phyloP scores from a whole-genome alignment of 2,797 vertebrate species.

The Sebastes minor region DNA sequence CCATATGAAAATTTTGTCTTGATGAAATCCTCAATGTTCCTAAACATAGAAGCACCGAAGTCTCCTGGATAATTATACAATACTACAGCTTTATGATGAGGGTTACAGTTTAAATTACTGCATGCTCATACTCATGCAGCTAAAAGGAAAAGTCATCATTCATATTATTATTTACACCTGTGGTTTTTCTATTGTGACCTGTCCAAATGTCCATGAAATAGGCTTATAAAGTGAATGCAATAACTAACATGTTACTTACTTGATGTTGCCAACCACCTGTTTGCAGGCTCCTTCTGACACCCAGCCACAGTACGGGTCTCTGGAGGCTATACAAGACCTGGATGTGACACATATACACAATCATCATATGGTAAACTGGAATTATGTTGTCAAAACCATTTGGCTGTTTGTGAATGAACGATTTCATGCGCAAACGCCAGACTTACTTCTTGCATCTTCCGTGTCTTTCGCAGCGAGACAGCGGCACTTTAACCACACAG shows the following conservation, averaged over 20 bases:
- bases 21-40: not conserved
- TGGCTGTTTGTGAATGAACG: not conserved
- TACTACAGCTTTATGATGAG: not conserved
- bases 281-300: slow-evolving; percentile 89
- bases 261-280: slow-evolving; percentile 85
- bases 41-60: not conserved
- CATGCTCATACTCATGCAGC: not conserved
- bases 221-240: not conserved
- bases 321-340: slow-evolving; percentile 96
- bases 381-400: not conserved
- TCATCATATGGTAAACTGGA: not conserved
- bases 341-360: slow-evolving; percentile 38
- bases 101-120: not conserved
- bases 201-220: not conserved
- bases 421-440: not conserved
- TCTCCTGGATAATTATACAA: not conserved
- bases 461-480: slow-evolving; percentile 93
- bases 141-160: not conserved
- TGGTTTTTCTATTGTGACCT: not conserved
- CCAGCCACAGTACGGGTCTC: slow-evolving; percentile 98
- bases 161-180: not conserved
- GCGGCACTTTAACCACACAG: slow-evolving; percentile 94
- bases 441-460: slow-evolving; percentile 94
- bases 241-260: slow-evolving; percentile 91
- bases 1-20: not conserved